These are phyloP conservation scores for Anhinga rufa DNA, from an alignment of 2,113 vertebrate species.

Conservation along the genomic window DNA sequence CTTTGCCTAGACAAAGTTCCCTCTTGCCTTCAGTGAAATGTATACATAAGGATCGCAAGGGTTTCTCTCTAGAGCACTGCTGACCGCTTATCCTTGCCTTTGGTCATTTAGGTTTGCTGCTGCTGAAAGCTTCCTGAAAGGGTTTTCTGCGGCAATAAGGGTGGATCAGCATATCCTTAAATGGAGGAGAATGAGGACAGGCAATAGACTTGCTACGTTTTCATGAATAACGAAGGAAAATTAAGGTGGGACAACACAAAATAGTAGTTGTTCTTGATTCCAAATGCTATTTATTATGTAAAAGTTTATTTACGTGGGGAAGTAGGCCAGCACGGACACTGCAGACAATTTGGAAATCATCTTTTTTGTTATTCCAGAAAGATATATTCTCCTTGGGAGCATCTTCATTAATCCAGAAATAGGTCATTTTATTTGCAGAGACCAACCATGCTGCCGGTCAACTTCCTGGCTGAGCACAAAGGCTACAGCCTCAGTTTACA, in stretches of 20 bases:
- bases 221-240: background rate
- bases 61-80: background rate
- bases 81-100: background rate
- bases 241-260: background rate
- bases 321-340: background rate
- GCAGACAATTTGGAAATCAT: background rate
- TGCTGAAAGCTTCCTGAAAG: background rate
- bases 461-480: background rate
- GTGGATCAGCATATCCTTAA: background rate
- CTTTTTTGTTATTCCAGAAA: background rate
- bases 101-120: background rate
- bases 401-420: background rate
- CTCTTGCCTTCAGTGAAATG: background rate
- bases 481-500: background rate
- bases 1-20: background rate
- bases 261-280: background rate
- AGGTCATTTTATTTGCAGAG: background rate
- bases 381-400: background rate
- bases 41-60: background rate
- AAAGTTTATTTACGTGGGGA: background rate
- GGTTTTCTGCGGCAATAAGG: background rate
- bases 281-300: background rate
- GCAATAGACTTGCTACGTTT: background rate
- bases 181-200: background rate
- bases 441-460: background rate